These are phyloP conservation scores for Notechis scutatus DNA, from an alignment of 2,113 vertebrate genomes.

Conservation along the genomic window DNA sequence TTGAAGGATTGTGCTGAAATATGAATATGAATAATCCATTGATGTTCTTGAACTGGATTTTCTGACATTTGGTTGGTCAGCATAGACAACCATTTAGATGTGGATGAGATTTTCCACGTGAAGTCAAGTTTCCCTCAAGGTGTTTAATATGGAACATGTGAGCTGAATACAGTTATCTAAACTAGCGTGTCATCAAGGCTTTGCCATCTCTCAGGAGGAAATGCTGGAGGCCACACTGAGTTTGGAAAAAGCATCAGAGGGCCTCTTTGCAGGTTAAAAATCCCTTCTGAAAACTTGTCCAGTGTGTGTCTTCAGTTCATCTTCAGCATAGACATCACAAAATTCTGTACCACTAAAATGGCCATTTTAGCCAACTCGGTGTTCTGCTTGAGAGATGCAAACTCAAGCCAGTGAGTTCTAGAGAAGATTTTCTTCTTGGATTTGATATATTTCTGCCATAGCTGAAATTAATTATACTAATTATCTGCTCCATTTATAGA, in stretches of 20 bases:
- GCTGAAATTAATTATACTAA: conserved; percentile 32
- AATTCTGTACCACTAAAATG: neutral
- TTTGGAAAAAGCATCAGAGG: neutral
- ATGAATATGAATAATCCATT: neutral
- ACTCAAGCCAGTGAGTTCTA: neutral
- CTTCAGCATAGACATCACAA: neutral
- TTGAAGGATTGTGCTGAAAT: neutral
- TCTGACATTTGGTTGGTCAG: neutral
- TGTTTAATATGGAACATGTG: neutral
- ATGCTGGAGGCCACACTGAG: neutral
- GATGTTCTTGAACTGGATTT: conserved; percentile 1
- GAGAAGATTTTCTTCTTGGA: conserved; percentile 22
- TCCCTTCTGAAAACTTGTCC: neutral
- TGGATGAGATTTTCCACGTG: neutral
- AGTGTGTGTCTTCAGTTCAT: neutral
- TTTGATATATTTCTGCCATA: conserved; percentile 47
- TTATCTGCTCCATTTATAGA: conserved; percentile 52
- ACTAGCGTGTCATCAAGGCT: neutral
- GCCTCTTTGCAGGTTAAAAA: neutral
- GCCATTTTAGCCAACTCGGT: neutral
- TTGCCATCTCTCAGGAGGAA: neutral
- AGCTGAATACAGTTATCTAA: neutral
- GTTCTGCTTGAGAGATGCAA: neutral
- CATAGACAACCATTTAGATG: neutral
- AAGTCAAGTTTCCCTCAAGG: conserved; percentile 18